A percentile compares a stretch with the other conserved stretches of the same genome.
phyloP scores from a whole-genome alignment of 2,888 invertebrate species.

The Lymantria monacha region DNA sequence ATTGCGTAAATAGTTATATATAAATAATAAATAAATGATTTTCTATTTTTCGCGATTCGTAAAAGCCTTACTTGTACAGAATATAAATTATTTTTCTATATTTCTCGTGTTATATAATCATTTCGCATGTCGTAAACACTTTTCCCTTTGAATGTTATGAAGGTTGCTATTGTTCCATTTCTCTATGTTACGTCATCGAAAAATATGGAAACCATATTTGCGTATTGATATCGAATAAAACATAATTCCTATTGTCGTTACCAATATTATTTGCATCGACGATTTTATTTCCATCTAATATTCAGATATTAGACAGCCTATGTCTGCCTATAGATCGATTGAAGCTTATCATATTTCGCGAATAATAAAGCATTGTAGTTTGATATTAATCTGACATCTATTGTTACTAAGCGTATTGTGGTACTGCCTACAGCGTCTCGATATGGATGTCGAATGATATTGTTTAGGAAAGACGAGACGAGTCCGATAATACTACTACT shows the following conservation, averaged over 20 bases:
- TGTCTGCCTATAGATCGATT: neutral
- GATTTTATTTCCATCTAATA: neutral
- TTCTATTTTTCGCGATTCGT: too few relatives aligned
- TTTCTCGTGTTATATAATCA: neutral
- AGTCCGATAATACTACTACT: neutral
- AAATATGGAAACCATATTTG: constrained; percentile 2
- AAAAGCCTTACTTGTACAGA: neutral
- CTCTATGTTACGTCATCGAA: neutral
- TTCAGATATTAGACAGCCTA: neutral
- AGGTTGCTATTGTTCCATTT: neutral
- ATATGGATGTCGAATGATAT: neutral
- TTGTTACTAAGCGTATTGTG: constrained; percentile 17
- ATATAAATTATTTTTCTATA: neutral
- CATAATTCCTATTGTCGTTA: neutral
- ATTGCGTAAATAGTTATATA: too few relatives aligned
- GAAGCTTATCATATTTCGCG: constrained; percentile 21
- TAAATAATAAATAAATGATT: too few relatives aligned
- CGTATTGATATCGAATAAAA: constrained; percentile 2
- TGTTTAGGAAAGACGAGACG: neutral
- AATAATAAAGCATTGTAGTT: constrained; percentile 25
- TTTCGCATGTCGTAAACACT: neutral
- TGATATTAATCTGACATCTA: constrained; percentile 25
- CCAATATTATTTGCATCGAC: neutral
- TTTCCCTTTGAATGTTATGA: neutral
- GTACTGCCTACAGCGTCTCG: neutral